Base-by-base conservation (phyloP, 1,140 invertebrate species). In the Caligus rogercresseyi region DNA sequence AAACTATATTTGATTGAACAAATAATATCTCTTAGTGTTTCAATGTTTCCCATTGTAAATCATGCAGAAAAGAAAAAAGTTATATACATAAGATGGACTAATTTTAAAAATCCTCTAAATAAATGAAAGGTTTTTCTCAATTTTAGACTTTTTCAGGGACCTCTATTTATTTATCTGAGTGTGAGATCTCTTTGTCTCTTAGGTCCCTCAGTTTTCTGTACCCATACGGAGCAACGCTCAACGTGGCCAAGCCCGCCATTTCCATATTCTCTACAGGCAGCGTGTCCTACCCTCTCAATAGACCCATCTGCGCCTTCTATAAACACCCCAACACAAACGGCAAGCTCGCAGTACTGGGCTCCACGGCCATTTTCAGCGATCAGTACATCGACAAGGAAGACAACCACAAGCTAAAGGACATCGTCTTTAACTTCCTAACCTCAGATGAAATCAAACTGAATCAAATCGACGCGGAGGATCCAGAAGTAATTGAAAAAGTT, bases 331-430 rank as follows among this genome's bases (percentile, higher is more conserved):
- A 23, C 4, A 67, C 65, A 64, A 66, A 66, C 61, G 80, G 79
- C 4, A 76, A 76, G 65, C 67, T 82, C 11, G 76, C 73, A 58
- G 80, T 80, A 0, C 25, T 80, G 19, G 80, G 80, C 1, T 81
- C 80, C 13, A 71, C 71, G 2, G 76, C 79, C 65, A 79, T 83
- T 72, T 79, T 82, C 60, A 70, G 69, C 64, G 81, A 83, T 69
- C 71, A 84, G 67, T 98, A 97, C 72, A 78, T 98, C 65, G 89
- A 94, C 63, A 89, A 91, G 71, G 94, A 98, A 75, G 87, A 90
- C 69, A 98, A 99, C 72, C 81, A 84, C 69, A 83, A 85, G 69
- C 80, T 98, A 19, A 77, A 90, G 69, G 90, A 97, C 72, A 80
- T 94, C 69, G 76, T 97, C 25, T 82, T 98, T 67, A 81, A 84